Evolutionary conservation across 2,113 vertebrate species (phyloP), one percentile per base, ranked within the genome.

Genomic region (Pseudorhombus dupliciocellatus): DNA sequence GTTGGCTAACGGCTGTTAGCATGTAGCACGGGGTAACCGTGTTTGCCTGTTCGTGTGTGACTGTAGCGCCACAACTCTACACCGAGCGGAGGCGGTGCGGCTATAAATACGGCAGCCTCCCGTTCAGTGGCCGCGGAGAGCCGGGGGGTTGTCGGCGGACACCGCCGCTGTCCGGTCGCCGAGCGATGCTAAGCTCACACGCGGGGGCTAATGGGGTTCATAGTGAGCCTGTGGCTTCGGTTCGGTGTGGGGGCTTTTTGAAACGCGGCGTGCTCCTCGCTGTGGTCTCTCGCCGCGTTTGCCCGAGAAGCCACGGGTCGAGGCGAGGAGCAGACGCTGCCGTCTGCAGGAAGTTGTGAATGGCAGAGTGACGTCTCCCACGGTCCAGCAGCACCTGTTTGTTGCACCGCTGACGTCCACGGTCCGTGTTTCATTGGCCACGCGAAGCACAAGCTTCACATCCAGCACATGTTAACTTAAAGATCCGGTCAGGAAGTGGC

Each of bases 371-470:
- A 66, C 56, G 56, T 59, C 68, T 68, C 69, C 79, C 70, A 81
- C 77, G 84, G 74, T 79, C 60, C 31, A 66, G 18, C 80, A 82
- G 80, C 90, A 91, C 88, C 90, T 87, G 90, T 89, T 87, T 81
- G 84, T 83, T 84, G 75, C 77, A 31, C 1, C 68, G 69, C 51
- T 91, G 89, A 91, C 90, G 88, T 90, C 59, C 79, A 2, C 58
- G 4, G 46, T n/a, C 20, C 46, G 46, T n/a, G 46, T 48, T 9
- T 48, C 46, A 90, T 90, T 89, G 88, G 85, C 80, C 74, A 10
- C 30, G 7, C 22, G 31, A 22, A 2, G 44, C 65, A 55, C 55
- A 15, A 51, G 73, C 37, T 66, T 54, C 21, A 74, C 79, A 63
- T 73, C 61, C 73, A 59, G 52, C 30, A 46, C 70, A 42, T 72